Percentiles rank a stretch among this genome's conserved stretches.
These are phyloP conservation scores for Nowickia ferox DNA, from an alignment of 2,888 invertebrate species.

Conservation along the genomic window DNA sequence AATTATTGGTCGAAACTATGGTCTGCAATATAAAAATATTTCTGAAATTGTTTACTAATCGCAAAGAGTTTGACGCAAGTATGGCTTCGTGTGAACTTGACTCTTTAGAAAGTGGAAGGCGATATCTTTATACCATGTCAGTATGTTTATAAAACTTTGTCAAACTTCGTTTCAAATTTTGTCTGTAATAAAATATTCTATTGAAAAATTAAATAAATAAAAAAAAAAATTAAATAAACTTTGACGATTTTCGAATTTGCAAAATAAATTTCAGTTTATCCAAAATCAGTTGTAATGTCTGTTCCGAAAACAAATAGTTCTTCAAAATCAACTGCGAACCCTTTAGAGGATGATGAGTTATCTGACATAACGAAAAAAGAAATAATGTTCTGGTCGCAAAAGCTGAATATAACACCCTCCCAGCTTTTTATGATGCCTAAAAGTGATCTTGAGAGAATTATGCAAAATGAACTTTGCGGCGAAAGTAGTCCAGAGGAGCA, in stretches of 20 bases:
- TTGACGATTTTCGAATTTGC: constrained; percentile 1
- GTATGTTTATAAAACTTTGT: constrained; percentile 49
- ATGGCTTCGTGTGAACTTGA: too few species aligned
- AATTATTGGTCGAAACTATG: too few species aligned
- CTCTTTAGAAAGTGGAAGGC: neutral
- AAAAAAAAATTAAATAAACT: constrained; percentile 5
- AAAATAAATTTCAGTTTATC: constrained; percentile 23
- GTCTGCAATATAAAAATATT: too few species aligned
- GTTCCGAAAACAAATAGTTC: neutral
- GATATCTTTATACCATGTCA: neutral
- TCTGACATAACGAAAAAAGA: constrained; percentile 71
- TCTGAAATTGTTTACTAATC: too few species aligned
- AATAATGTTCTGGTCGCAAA: constrained; percentile 74
- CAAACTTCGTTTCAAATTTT: constrained; percentile 21
- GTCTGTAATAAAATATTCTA: neutral
- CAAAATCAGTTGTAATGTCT: constrained; percentile 67
- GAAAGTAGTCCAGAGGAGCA: constrained; percentile 63
- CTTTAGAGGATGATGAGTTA: constrained; percentile 70
- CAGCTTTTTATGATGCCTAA: constrained; percentile 72
- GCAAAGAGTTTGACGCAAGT: too few species aligned
- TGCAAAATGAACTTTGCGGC: constrained; percentile 14
- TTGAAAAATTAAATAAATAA: constrained; percentile 17
- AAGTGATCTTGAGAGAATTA: constrained; percentile 61
- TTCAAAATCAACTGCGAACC: constrained; percentile 27
- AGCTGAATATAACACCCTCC: constrained; percentile 74